Evolutionary conservation across 1,140 invertebrate species (phyloP), one percentile per base, ranked within the genome.

Genomic region (Heliothis virescens): DNA sequence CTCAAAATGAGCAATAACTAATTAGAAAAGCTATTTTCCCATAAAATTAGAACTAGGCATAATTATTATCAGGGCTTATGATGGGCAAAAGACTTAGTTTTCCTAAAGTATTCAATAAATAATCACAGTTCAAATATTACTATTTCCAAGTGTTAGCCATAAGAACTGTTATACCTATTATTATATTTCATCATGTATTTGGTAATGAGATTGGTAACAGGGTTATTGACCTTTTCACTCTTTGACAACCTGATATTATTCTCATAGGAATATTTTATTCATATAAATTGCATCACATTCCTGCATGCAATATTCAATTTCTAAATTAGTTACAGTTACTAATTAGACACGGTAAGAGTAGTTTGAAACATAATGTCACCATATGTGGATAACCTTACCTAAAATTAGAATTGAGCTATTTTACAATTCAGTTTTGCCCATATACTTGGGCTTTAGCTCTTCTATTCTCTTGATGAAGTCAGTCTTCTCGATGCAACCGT

Each of bases 401-500:
- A 91, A 80, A 71, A 79, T 71, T 84, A 80, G 47, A 60, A 83
- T 86, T 86, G 78, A 67, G 77, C 84, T 89, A 87, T 85, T 81
- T 86, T 93, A 94, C 86, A 95, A 91, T 69, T 95, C 95, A 90
- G 93, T 91, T 92, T 93, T 92, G 84, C 95, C 95, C 85, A 97
- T 95, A 89, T 99, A 98, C 95, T 98, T 97, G 3, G 98, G 98
- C 95, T 99, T 99, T 12, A 99, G 94, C 92, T 99, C 98, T 95
- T 99, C 98, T 95, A 99, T 99, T 94, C 98, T 97, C 88, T 97
- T 97, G 85, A 99, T 99, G 92, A 98, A 99, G 91, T 99, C 99
- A 18, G 97, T 96, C 95, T 99, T 99, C 89, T 99, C 99, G 73
- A 99, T 96, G 92, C 99, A 99, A n/a, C 99, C 99, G 65, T 99